Evolutionary conservation across 2,797 vertebrate species (phyloP).

Genomic region (Remorina albescens): DNA sequence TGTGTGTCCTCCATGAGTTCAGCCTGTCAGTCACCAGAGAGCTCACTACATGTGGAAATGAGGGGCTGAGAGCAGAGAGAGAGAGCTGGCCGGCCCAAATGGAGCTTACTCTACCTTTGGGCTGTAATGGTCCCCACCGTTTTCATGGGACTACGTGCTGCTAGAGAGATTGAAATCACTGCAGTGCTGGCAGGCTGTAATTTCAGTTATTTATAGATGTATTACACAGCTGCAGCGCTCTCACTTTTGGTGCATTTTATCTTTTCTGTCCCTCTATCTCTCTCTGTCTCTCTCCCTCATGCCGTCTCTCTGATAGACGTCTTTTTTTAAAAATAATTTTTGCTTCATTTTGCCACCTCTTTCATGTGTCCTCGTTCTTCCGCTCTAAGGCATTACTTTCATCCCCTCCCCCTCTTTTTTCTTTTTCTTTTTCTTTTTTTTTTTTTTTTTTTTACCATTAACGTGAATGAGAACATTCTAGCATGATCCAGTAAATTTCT

Average conservation of each 20-base stretch:
- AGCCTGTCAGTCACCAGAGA: slow-evolving; percentile 82
- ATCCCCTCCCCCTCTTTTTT: slow-evolving; percentile 58
- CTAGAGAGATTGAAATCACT: slow-evolving; percentile 83
- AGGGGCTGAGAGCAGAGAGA: slow-evolving; percentile 51
- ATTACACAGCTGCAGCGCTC: slow-evolving; percentile 85
- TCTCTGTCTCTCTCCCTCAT: neutral
- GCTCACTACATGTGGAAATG: slow-evolving; percentile 76
- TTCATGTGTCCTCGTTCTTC: slow-evolving; percentile 68
- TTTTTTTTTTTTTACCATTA: slow-evolving; percentile 40
- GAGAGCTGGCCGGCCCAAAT: slow-evolving; percentile 67
- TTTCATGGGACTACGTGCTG: slow-evolving; percentile 71
- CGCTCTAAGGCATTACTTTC: slow-evolving; percentile 70
- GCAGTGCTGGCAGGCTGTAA: slow-evolving; percentile 87
- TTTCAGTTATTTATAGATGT: slow-evolving; percentile 90
- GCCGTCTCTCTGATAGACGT: slow-evolving; percentile 39
- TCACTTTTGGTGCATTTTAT: slow-evolving; percentile 82
- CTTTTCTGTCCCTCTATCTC: slow-evolving; percentile 43
- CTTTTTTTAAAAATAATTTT: slow-evolving; percentile 38
- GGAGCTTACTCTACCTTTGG: slow-evolving; percentile 65
- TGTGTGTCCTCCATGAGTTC: slow-evolving; percentile 77
- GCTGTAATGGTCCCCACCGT: slow-evolving; percentile 55
- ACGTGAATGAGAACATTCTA: slow-evolving; percentile 83
- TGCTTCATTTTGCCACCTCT: slow-evolving; percentile 44
- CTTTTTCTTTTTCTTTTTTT: slow-evolving; percentile 5
- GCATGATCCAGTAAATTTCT: slow-evolving; percentile 76